A percentile compares a stretch with the other conserved stretches of the same genome.
These are phyloP conservation scores for Cyclophora punctaria DNA, from an alignment of 2,888 invertebrate species.

Conservation along the genomic window DNA sequence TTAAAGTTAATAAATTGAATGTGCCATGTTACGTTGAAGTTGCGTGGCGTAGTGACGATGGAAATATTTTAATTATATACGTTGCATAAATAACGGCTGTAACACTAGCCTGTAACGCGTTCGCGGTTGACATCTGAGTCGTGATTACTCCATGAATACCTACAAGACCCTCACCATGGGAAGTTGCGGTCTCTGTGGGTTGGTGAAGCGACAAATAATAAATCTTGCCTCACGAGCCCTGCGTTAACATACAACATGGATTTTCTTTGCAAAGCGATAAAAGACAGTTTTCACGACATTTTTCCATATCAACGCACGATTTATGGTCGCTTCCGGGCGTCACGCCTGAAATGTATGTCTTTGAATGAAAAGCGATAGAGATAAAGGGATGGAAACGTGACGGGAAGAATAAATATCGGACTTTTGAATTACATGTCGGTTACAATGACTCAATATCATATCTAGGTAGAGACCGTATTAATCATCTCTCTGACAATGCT, in stretches of 20 bases:
- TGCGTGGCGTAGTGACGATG: conserved; percentile 16
- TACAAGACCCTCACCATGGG: conserved; percentile 50
- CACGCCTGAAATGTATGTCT: conserved; percentile 49
- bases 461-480: not conserved
- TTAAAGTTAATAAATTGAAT: conserved; percentile 29
- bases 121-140: conserved; percentile 62
- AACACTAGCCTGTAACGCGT: conserved; percentile 37
- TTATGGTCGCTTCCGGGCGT: conserved; percentile 50
- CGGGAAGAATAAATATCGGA: conserved; percentile 20
- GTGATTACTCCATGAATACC: conserved; percentile 36
- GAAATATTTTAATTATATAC: conserved; percentile 13
- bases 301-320: conserved; percentile 53
- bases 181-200: conserved; percentile 51
- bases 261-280: conserved; percentile 39
- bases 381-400: conserved; percentile 37
- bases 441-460: not conserved
- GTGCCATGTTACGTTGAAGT: conserved; percentile 33
- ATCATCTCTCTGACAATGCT: too few species aligned
- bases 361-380: conserved; percentile 43
- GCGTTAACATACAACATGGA: conserved; percentile 31
- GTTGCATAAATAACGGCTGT: conserved; percentile 37
- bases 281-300: conserved; percentile 47
- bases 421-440: conserved; percentile 2
- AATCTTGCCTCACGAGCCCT: conserved; percentile 26
- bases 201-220: conserved; percentile 32